Conservation (phyloP, 2,113 vertebrate genomes). For the Brachyistius frenatus region DNA sequence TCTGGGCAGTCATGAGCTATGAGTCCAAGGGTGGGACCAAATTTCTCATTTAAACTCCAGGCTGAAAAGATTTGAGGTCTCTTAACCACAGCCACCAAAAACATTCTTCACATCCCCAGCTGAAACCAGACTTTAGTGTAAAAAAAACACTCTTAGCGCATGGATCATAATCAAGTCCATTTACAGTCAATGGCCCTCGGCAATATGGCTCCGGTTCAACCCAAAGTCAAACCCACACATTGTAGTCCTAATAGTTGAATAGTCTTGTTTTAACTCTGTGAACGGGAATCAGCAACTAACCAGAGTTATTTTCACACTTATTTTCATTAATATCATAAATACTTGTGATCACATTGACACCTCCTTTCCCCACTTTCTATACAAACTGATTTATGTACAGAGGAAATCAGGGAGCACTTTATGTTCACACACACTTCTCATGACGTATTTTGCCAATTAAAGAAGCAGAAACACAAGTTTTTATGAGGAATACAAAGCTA, state of each 20-base stretch:
- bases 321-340: too few relatives aligned
- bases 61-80: slow-evolving; percentile 27
- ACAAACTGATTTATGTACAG: not conserved
- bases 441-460: not conserved
- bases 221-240: slow-evolving; percentile 23
- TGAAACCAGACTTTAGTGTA: slow-evolving; percentile 33
- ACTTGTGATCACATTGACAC: slow-evolving; percentile 7
- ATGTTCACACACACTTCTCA: too few relatives aligned
- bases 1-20: not conserved
- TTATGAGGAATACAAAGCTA: not conserved
- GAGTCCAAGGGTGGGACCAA: not conserved
- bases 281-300: not conserved
- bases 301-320: slow-evolving; percentile 11
- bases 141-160: slow-evolving; percentile 33
- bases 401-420: too few relatives aligned
- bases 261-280: slow-evolving; percentile 21
- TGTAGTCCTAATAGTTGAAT: slow-evolving; percentile 13
- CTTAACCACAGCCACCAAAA: slow-evolving; percentile 36
- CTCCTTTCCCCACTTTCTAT: not conserved
- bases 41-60: slow-evolving; percentile 25
- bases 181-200: slow-evolving; percentile 39
- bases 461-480: slow-evolving; percentile 5
- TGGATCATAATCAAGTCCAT: slow-evolving; percentile 44
- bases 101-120: slow-evolving; percentile 27
- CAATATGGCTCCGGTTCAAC: slow-evolving; percentile 6